Evolutionary conservation across 2,888 invertebrate species (phyloP), one percentile per base, ranked within the genome.

Genomic region (Aporophyla lueneburgensis): DNA sequence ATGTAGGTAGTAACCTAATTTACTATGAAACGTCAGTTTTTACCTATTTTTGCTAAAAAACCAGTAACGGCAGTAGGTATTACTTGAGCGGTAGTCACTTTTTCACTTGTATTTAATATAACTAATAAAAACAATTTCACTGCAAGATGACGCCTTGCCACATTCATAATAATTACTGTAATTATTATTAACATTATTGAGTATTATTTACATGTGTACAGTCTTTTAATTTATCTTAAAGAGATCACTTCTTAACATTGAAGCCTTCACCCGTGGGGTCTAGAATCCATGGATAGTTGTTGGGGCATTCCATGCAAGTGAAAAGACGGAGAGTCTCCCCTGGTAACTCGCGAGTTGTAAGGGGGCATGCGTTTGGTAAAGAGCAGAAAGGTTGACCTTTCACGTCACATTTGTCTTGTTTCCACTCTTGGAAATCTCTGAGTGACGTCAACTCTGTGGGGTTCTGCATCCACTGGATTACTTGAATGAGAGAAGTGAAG

Each of bases 391-490:
- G 98, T 94, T 99, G 99, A 74, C 99, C 99, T 95, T 99, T 99
- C 84, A 99, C 98, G 93, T 99, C 99, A 95, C 99, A 99, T 93
- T 98, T 98, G 90, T 99, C 99, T 91, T 96, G 96, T 95, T 99
- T 99, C 99, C 99, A 99, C 94, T 99, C 99, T 89, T 98, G 98
- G 97, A 99, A 99, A 93, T 99, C 99, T 88, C 99, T 97, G 69
- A 99, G 97, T 56, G 98, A 98, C 66, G 98, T 98, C 86, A 99
- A 93, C 94, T 99, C 99, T 51, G 98, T 99, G 74, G 99, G 99
- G 90, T 98, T 98, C 95, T 99, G 99, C 98, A 99, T 99, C 99
- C 99, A 99, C 95, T 99, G 99, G 91, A 99, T 98, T 49, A 99
- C 99, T 97, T 98, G 97, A 88, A 99, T 97, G 97, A 98, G 98